Evolutionary conservation across 2,797 vertebrate species (phyloP), one percentile per base, ranked within the genome.

Genomic region (Clamator glandarius): DNA sequence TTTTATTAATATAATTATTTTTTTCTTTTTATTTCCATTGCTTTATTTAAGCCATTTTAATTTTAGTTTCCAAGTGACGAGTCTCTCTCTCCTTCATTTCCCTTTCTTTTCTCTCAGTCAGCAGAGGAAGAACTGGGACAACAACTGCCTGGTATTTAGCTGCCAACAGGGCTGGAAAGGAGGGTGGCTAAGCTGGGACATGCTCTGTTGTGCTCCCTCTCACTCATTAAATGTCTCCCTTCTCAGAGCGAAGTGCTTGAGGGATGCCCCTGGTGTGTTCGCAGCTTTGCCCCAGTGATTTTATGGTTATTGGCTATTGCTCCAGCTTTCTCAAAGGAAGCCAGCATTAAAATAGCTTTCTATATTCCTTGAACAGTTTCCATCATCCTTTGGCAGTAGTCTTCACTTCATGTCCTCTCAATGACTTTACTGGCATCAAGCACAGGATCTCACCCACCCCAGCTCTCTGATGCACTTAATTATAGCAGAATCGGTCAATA

Each of bases 401-500:
- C 76, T 73, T 35, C 80, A 76, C 57, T 81, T 69, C 52, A 17
- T 16, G 7, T 90, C 78, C 78, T 93, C 89, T 68, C 82, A 52
- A 2, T 41, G 87, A 89, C 78, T 78, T 15, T 92, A 12, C 79
- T 89, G 84, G 87, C 94, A 84, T 35, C 76, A 48, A 75, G 77
- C 83, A 73, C 51, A 6, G 66, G 55, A 33, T 44, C 69, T 29
- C 63, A 61, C 83, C 94, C 73, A 63, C 78, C 93, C 82, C 76
- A 78, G 91, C 59, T 94, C 91, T 93, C 76, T 57, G 87, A 62
- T 68, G 84, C 76, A 84, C 89, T 96, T 96, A 96, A 96, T 97
- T 97, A 97, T 93, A 96, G 85, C 79, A 79, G 87, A 94, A 93
- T 90, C 48, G 5, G 91, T 96, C 94, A 61, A 88, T 93, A 92